Conservation (phyloP, 1,140 invertebrate genomes). For the Gerris buenoi region DNA sequence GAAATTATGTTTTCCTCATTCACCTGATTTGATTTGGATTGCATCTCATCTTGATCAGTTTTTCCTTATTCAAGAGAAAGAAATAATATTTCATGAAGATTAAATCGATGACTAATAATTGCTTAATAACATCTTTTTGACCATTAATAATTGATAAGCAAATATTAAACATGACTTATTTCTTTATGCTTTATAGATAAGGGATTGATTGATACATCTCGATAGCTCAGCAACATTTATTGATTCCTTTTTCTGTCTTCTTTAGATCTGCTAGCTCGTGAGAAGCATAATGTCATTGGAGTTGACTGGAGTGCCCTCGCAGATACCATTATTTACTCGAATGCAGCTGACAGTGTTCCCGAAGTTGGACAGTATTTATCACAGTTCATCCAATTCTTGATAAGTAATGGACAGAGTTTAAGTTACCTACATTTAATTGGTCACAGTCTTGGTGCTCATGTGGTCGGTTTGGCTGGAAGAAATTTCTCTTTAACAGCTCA, state of each 20-base stretch:
- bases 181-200: neutral
- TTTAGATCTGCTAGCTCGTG: slow-evolving; percentile 8
- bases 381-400: slow-evolving; percentile 41
- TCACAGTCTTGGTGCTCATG: slow-evolving; percentile 69
- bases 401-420: slow-evolving; percentile 32
- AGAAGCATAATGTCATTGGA: slow-evolving; percentile 39
- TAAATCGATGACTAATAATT: neutral
- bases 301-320: slow-evolving; percentile 37
- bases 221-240: neutral
- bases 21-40: too few relatives aligned
- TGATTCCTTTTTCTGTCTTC: neutral
- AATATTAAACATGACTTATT: neutral
- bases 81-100: too few relatives aligned
- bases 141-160: neutral
- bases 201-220: neutral
- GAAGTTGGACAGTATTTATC: slow-evolving; percentile 44
- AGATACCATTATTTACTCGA: slow-evolving; percentile 29
- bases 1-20: too few relatives aligned
- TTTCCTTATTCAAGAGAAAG: too few relatives aligned
- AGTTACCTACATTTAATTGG: slow-evolving; percentile 56
- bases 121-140: neutral
- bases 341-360: slow-evolving; percentile 40
- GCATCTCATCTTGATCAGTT: too few relatives aligned
- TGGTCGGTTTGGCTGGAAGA: slow-evolving; percentile 56
- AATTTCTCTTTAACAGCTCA: slow-evolving; percentile 28